phyloP scores from a whole-genome alignment of 2,888 invertebrate species.

The Chrysodeixis includens region DNA sequence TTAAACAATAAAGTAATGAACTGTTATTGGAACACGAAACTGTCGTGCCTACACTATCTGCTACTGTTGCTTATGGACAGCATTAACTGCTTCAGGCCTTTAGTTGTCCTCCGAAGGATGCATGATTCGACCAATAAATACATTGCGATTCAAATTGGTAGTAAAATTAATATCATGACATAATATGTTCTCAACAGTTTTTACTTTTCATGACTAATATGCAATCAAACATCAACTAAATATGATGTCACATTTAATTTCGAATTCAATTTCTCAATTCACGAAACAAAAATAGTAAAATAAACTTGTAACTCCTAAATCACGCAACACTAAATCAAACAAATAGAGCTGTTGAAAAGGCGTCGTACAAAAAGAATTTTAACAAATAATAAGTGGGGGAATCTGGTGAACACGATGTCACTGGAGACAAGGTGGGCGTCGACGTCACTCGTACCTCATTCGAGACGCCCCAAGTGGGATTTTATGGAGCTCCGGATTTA shows the following conservation, averaged over 20 bases:
- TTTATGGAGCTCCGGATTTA: slow-evolving; percentile 64
- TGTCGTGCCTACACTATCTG: slow-evolving; percentile 38
- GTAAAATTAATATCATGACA: no score
- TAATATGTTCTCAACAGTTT: no score
- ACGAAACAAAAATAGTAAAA: neutral
- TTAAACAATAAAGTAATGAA: slow-evolving; percentile 68
- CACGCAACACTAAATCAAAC: neutral
- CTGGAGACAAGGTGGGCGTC: slow-evolving; percentile 59
- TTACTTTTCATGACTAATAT: no score
- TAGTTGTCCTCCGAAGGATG: slow-evolving; percentile 28
- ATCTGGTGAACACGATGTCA: slow-evolving; percentile 40
- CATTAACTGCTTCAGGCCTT: no score
- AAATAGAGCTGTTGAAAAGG: slow-evolving; percentile 8
- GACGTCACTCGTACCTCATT: slow-evolving; percentile 62
- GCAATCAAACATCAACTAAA: no score
- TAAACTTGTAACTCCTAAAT: neutral
- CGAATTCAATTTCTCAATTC: no score
- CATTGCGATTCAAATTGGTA: no score
- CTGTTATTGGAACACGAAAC: slow-evolving; percentile 61
- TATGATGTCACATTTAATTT: no score
- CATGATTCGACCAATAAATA: neutral
- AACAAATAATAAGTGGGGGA: slow-evolving; percentile 39
- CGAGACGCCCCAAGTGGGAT: slow-evolving; percentile 62
- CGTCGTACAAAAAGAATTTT: slow-evolving; percentile 31
- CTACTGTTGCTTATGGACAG: slow-evolving; percentile 43